Base-by-base conservation (phyloP, 2,113 vertebrate species). In the Anolis sagrei region DNA sequence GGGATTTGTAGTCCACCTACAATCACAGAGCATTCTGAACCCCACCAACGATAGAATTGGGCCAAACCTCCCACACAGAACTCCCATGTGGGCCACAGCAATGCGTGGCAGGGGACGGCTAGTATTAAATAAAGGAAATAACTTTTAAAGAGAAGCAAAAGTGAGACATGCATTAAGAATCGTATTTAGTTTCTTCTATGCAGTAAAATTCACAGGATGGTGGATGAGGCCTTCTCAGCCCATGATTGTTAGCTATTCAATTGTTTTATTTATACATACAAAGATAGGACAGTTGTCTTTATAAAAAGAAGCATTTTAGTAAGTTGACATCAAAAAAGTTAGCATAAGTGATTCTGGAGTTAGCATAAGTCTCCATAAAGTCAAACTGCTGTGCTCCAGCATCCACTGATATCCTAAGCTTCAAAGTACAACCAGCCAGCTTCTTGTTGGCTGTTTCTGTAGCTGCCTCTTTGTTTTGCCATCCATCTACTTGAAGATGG, bases 341-440 rank as follows among this genome's bases (percentile, higher is more conserved):
- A 68, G 62, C 62, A 68, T 81, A 81, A 48, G 36, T 81, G 32
- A 66, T 8, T 29, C 39, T 48, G 79, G 66, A 49, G 44, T 81
- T 66, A 81, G 79, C 62, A n/a, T 68, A 64, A n/a, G 9, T 75
- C 44, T 61, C 23, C 36, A 19, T 5, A 66, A 51, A 79, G 54
- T 27, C 32, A 5, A 68, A 2, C 3, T 62, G 44, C 49, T 14
- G 18, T 72, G 34, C 34, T 8, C 32, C 32, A 2, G 61, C 81
- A 51, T 58, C 25, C 76, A 70, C 86, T 88, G 87, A 85, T 93
- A 87, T 87, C 69, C 36, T 74, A 86, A 82, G 81, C 74, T 90
- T 93, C 87, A 88, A 90, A 89, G 86, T 0, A 5, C 39, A 88
- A 66, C 18, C 23, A 85, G 64, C 54, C 82, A 49, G 34, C 44